Evolutionary conservation across 2,797 vertebrate species (phyloP).

Genomic region (Gorsachius magnificus): DNA sequence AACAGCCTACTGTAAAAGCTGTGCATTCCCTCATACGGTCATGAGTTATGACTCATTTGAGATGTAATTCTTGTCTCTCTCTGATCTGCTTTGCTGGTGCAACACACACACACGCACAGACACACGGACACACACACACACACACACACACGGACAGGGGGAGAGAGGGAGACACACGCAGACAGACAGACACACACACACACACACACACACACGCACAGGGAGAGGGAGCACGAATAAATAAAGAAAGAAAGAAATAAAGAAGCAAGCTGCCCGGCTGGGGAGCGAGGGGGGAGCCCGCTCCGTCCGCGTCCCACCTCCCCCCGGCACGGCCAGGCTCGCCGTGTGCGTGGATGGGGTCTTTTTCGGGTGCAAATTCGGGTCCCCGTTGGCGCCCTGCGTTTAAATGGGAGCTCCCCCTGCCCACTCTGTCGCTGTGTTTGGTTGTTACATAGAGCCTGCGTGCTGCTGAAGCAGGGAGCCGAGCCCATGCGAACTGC

Average conservation of each 20-base stretch:
- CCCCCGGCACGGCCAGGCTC: conserved; percentile 12
- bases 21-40: conserved; percentile 79
- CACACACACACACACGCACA: neutral
- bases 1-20: conserved; percentile 71
- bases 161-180: neutral
- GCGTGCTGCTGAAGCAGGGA: conserved; percentile 86
- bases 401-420: conserved; percentile 80
- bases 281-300: conserved; percentile 17
- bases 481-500: conserved; percentile 95
- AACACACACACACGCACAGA: conserved; percentile 48
- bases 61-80: conserved; percentile 81
- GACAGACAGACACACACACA: neutral
- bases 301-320: conserved; percentile 37
- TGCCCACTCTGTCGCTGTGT: conserved; percentile 85
- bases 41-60: conserved; percentile 85
- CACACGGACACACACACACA: conserved; percentile 9
- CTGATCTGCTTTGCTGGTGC: conserved; percentile 80
- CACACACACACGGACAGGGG: neutral
- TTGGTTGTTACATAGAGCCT: conserved; percentile 90
- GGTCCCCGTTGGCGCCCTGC: conserved; percentile 79
- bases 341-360: conserved; percentile 71
- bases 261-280: conserved; percentile 4
- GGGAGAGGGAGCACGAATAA: neutral
- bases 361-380: conserved; percentile 63
- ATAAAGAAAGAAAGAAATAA: neutral